A percentile compares a stretch with the other conserved stretches of the same genome.
Conservation (phyloP, 2,888 invertebrate species). For the Trissonchulus latispiculum region DNA sequence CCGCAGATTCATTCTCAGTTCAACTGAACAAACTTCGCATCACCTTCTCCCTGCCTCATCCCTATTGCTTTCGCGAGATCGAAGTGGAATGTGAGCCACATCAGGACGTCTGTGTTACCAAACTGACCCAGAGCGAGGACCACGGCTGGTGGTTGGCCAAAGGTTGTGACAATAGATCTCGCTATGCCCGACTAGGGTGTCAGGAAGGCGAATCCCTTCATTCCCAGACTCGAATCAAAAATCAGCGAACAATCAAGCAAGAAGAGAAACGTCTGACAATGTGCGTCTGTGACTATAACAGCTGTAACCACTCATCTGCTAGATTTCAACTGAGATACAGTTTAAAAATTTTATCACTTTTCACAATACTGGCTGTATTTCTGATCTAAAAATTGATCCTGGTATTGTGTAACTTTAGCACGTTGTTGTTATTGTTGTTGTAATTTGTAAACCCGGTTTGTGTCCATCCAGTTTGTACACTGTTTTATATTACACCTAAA, state of each 20-base stretch:
- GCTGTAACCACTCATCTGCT: background rate
- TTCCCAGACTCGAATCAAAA: constrained; percentile 7
- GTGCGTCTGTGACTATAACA: constrained; percentile 3
- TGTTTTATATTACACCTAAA: too few species aligned
- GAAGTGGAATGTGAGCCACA: constrained; percentile 8
- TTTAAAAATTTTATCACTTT: too few species aligned
- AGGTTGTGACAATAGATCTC: background rate
- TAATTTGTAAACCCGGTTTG: too few species aligned
- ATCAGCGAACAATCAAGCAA: constrained; percentile 4
- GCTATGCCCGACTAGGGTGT: background rate
- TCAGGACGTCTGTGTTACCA: constrained; percentile 15
- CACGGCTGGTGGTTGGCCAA: constrained; percentile 12
- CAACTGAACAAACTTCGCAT: constrained; percentile 11
- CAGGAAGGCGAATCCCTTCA: background rate
- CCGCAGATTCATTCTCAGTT: constrained; percentile 10
- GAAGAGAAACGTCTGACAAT: constrained; percentile 9
- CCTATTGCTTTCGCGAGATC: constrained; percentile 12
- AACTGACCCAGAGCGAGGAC: constrained; percentile 1
- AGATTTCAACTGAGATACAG: background rate
- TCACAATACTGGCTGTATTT: too few species aligned
- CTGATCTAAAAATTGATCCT: too few species aligned
- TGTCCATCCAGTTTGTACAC: too few species aligned
- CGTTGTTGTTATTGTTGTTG: too few species aligned
- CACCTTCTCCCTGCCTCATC: constrained; percentile 5
- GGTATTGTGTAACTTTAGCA: too few species aligned